phyloP scores from a whole-genome alignment of 2,797 vertebrate species.

The Nasua narica region DNA sequence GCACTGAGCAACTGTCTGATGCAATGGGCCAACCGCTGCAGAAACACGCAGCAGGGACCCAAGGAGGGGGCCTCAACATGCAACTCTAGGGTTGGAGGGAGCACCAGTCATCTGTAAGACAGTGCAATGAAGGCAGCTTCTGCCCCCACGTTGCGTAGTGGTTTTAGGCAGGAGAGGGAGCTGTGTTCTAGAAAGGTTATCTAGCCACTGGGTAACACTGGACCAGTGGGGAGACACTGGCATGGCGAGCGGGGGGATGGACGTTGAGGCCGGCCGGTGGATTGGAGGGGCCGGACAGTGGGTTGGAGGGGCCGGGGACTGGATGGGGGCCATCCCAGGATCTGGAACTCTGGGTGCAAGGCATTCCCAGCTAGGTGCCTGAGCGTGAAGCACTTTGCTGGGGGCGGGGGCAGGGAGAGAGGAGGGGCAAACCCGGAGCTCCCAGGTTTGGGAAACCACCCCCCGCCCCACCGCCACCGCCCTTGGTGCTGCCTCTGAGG shows the following conservation, averaged over 20 bases:
- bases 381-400: neutral
- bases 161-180: neutral
- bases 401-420: neutral
- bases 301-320: too few species aligned
- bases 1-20: neutral
- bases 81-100: neutral
- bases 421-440: neutral
- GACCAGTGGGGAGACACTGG: neutral
- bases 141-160: neutral
- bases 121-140: neutral
- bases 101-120: neutral
- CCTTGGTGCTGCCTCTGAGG: neutral
- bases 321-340: neutral
- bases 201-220: neutral
- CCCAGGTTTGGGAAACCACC: too few species aligned
- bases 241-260: neutral
- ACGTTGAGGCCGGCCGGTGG: neutral
- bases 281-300: too few species aligned
- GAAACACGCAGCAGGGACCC: neutral
- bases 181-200: neutral
- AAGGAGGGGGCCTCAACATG: neutral
- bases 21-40: neutral
- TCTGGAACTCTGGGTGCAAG: neutral
- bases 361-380: neutral
- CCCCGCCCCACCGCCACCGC: too few species aligned